Conservation (phyloP, 2,888 invertebrate species). For the Cheilosia grossa region DNA sequence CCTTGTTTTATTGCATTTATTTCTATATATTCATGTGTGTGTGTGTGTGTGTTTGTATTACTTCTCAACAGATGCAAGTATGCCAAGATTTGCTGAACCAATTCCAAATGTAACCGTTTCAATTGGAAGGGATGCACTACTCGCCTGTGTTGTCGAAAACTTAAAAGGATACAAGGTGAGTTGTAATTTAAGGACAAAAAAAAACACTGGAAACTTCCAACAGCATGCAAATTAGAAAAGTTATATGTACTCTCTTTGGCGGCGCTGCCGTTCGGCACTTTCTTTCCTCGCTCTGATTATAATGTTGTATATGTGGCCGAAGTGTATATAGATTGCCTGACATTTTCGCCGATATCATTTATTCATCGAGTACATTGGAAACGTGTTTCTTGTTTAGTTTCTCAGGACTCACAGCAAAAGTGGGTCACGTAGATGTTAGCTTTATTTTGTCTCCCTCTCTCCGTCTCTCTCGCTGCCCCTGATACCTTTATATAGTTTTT, state of each 20-base stretch:
- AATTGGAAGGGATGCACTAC: slow-evolving; percentile 92
- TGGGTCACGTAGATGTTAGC: slow-evolving; percentile 66
- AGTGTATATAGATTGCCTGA: slow-evolving; percentile 17
- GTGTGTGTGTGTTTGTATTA: neutral
- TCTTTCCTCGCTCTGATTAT: neutral
- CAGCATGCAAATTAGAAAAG: slow-evolving; percentile 65
- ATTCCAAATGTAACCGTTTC: slow-evolving; percentile 96
- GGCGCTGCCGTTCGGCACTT: neutral
- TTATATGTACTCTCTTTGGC: slow-evolving; percentile 11
- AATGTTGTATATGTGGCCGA: neutral
- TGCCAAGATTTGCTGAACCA: slow-evolving; percentile 94
- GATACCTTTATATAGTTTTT: slow-evolving; percentile 31
- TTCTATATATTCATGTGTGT: neutral
- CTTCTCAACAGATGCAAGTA: slow-evolving; percentile 78
- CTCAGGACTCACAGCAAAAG: slow-evolving; percentile 15
- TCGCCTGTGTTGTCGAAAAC: slow-evolving; percentile 95
- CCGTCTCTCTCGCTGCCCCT: neutral
- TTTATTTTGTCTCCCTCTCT: slow-evolving; percentile 1
- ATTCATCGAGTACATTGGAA: slow-evolving; percentile 70
- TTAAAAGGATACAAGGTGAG: slow-evolving; percentile 92
- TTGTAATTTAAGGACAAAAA: slow-evolving; percentile 45
- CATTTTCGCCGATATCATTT: slow-evolving; percentile 64
- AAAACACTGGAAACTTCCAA: slow-evolving; percentile 1
- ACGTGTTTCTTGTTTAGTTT: slow-evolving; percentile 47
- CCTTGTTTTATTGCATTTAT: slow-evolving; percentile 3